A percentile compares a stretch with the other conserved stretches of the same genome.
Evolutionary conservation across 1,140 invertebrate genomes (phyloP).

Genomic region (Reticulitermes speratus): DNA sequence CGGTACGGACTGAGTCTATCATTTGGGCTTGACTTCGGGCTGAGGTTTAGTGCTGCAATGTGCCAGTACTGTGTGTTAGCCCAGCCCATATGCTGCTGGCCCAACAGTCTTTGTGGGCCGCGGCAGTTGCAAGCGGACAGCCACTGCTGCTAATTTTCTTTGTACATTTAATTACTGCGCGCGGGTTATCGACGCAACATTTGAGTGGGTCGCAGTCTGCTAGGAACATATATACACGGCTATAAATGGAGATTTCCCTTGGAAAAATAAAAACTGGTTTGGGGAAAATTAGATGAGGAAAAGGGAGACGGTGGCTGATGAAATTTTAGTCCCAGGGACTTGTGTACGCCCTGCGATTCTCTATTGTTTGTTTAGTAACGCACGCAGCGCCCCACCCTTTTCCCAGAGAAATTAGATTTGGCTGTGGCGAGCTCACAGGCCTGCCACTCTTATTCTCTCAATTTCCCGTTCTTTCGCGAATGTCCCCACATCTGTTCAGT

Average conservation of each 20-base stretch:
- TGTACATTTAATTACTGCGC: too few relatives aligned
- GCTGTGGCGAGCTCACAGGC: conserved; percentile 21
- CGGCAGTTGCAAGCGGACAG: too few relatives aligned
- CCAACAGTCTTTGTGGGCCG: too few relatives aligned
- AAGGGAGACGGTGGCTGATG: conserved; percentile 20
- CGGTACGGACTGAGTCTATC: too few relatives aligned
- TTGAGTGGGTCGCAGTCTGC: not conserved
- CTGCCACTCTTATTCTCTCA: conserved; percentile 18
- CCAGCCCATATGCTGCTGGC: too few relatives aligned
- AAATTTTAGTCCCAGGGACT: conserved; percentile 21
- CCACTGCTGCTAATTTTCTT: too few relatives aligned
- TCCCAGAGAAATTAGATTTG: conserved; percentile 29
- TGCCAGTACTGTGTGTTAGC: too few relatives aligned
- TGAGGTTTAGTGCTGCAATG: too few relatives aligned
- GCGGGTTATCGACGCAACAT: not conserved
- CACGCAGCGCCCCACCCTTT: conserved; percentile 23
- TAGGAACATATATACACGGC: too few relatives aligned
- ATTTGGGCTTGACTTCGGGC: too few relatives aligned
- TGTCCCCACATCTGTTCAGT: not conserved
- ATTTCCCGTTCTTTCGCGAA: conserved; percentile 3
- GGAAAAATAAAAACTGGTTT: conserved; percentile 8
- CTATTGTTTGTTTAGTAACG: conserved; percentile 30
- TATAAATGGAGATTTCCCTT: not conserved
- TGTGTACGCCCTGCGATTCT: conserved; percentile 26
- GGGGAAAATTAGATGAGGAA: conserved; percentile 24